Percentiles rank a stretch among this genome's conserved stretches.
Evolutionary conservation across 2,797 vertebrate species (phyloP).

Genomic region (Champsocephalus esox): DNA sequence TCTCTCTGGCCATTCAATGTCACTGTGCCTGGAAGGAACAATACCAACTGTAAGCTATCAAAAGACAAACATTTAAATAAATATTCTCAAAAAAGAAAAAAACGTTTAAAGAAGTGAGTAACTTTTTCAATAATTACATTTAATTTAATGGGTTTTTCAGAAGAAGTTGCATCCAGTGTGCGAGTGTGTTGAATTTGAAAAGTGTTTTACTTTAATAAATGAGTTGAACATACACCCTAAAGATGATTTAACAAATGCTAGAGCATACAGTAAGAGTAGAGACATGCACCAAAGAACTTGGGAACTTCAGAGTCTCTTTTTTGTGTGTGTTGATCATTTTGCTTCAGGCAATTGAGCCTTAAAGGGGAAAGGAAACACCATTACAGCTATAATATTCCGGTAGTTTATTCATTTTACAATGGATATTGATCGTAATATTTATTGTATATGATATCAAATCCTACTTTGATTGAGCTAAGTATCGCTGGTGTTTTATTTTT

Average conservation of each 20-base stretch:
- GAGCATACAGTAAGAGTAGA: not conserved
- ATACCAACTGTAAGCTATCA: not conserved
- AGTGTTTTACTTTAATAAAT: not conserved
- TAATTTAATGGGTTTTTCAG: not conserved
- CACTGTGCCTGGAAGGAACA: slow-evolving; percentile 82
- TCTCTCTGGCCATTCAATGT: slow-evolving; percentile 83
- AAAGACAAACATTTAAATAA: not conserved
- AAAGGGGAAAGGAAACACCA: too few relatives aligned
- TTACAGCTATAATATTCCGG: too few relatives aligned
- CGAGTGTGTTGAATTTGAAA: not conserved
- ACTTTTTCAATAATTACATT: not conserved
- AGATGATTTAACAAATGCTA: too few relatives aligned
- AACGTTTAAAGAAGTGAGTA: not conserved
- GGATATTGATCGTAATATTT: too few relatives aligned
- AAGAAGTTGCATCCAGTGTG: not conserved
- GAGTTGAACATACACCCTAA: too few relatives aligned
- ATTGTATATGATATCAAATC: too few relatives aligned
- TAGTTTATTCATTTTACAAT: too few relatives aligned
- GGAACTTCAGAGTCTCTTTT: not conserved
- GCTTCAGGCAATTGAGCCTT: not conserved
- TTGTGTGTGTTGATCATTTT: not conserved
- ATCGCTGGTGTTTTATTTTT: too few relatives aligned
- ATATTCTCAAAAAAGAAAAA: not conserved
- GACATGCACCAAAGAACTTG: not conserved
- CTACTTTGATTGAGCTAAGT: too few relatives aligned